Percentiles rank a stretch among this genome's conserved stretches.
Evolutionary conservation across 2,888 invertebrate genomes (phyloP).

Genomic region (Mycogona germanica): DNA sequence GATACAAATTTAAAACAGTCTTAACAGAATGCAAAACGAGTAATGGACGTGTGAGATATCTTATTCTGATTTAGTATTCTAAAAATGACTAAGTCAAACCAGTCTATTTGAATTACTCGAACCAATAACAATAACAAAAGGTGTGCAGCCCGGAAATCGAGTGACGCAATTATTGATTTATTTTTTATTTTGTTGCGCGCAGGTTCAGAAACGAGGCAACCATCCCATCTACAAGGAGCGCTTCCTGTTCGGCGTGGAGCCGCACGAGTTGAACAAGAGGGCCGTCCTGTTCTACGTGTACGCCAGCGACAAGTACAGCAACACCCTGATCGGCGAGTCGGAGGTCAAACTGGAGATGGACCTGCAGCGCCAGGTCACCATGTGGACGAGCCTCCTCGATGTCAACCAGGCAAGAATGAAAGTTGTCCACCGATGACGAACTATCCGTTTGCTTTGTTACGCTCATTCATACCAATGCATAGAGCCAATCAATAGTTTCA

Average conservation of each 20-base stretch:
- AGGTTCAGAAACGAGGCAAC: slow-evolving; percentile 51
- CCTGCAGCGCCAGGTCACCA: slow-evolving; percentile 52
- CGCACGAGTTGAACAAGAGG: slow-evolving; percentile 44
- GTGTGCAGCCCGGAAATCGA: no score
- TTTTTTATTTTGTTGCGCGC: slow-evolving; percentile 11
- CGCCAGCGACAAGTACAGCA: slow-evolving; percentile 48
- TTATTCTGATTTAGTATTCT: no score
- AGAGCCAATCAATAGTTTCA: no score
- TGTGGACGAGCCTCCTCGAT: slow-evolving; percentile 65
- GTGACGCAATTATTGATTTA: not conserved
- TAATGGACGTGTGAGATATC: no score
- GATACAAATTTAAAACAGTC: no score
- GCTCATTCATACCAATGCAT: no score
- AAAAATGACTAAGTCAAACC: no score
- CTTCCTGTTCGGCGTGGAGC: slow-evolving; percentile 51
- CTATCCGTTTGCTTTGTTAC: no score
- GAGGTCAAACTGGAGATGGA: slow-evolving; percentile 53
- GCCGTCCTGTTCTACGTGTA: slow-evolving; percentile 56
- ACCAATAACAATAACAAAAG: no score
- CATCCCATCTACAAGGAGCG: slow-evolving; percentile 66
- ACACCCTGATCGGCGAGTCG: slow-evolving; percentile 52
- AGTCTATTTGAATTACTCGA: no score
- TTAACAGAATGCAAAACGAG: no score
- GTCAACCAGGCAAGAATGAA: slow-evolving; percentile 52
- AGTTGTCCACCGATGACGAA: no score